Evolutionary conservation across 2,797 vertebrate species (phyloP).

Genomic region (Sciurus carolinensis): DNA sequence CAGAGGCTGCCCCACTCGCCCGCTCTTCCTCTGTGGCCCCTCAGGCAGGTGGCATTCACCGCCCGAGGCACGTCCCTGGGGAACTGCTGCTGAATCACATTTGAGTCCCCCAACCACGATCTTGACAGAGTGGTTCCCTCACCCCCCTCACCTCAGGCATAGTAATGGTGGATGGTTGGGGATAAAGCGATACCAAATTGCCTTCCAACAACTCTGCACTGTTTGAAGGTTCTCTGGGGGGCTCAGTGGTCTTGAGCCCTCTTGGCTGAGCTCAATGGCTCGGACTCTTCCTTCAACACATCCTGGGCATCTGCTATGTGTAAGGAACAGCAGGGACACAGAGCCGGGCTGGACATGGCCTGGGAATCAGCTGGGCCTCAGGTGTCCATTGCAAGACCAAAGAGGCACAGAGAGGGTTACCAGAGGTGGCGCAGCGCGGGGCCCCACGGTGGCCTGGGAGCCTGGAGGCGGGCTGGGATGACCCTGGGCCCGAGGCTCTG

Average conservation of each 20-base stretch:
- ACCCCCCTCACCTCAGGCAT: background rate
- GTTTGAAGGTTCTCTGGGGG: background rate
- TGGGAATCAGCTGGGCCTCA: background rate
- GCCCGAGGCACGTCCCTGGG: rapidly evolving
- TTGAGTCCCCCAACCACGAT: background rate
- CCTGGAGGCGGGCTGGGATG: background rate
- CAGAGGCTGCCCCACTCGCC: background rate
- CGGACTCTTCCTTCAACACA: background rate
- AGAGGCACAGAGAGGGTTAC: rapidly evolving
- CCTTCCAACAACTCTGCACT: background rate
- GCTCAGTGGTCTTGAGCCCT: background rate
- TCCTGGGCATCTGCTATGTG: background rate
- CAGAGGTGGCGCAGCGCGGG: background rate
- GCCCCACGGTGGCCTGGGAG: background rate
- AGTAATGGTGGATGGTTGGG: background rate
- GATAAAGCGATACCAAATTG: background rate
- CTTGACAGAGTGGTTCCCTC: background rate
- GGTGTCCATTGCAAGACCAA: background rate
- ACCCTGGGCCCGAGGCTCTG: rapidly evolving
- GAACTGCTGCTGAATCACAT: background rate
- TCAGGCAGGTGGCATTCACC: background rate
- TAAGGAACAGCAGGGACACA: background rate
- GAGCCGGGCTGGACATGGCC: background rate
- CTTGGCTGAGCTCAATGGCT: background rate
- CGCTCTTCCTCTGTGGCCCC: background rate